phyloP scores from a whole-genome alignment of 2,888 invertebrate species.

The Celastrina argiolus region DNA sequence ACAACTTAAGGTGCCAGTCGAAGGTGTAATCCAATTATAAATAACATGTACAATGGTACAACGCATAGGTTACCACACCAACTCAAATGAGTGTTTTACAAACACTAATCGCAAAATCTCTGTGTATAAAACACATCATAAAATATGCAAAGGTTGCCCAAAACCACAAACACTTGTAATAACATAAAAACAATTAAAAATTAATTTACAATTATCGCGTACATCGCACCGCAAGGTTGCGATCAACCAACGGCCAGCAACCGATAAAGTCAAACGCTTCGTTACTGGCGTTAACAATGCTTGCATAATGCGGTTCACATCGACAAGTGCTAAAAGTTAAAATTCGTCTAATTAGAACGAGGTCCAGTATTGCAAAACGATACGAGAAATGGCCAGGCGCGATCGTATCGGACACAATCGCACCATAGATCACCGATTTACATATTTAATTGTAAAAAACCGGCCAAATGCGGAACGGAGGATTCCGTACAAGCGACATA shows the following conservation, averaged over 20 bases:
- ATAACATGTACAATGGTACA: background rate
- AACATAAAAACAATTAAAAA: slow-evolving; percentile 14
- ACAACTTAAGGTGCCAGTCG: background rate
- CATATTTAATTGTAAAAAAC: slow-evolving; percentile 5
- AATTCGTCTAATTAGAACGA: slow-evolving; percentile 55
- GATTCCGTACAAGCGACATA: too few relatives aligned
- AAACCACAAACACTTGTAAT: background rate
- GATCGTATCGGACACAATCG: slow-evolving; percentile 6
- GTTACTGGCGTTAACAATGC: slow-evolving; percentile 38
- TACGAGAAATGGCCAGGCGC: slow-evolving; percentile 52
- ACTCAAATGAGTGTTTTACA: background rate
- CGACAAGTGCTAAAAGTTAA: slow-evolving; percentile 56
- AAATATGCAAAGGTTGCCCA: background rate
- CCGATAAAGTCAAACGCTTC: background rate
- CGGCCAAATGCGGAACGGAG: too few relatives aligned
- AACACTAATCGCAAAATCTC: background rate
- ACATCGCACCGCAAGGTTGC: background rate
- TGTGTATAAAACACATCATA: background rate
- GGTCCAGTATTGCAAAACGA: slow-evolving; percentile 60
- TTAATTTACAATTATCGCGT: slow-evolving; percentile 8
- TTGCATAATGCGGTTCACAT: slow-evolving; percentile 50
- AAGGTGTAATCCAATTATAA: background rate
- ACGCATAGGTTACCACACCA: background rate
- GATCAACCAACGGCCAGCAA: background rate
- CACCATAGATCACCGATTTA: slow-evolving; percentile 12